These are phyloP conservation scores for Metopolophium dirhodum DNA, from an alignment of 1,140 invertebrate genomes.

Conservation along the genomic window DNA sequence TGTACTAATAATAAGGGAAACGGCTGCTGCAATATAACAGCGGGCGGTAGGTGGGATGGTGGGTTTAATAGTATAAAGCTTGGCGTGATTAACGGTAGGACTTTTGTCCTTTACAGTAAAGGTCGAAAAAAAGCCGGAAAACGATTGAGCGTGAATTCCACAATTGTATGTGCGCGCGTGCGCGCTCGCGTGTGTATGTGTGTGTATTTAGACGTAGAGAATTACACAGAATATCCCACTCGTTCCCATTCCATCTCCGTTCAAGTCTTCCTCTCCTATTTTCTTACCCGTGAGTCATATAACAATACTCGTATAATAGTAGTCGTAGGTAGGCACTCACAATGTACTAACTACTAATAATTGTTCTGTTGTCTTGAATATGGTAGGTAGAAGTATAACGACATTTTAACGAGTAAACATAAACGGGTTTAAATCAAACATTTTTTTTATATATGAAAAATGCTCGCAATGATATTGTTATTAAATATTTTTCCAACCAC, in stretches of 20 bases:
- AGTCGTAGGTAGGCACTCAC: no score
- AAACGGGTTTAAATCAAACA: no score
- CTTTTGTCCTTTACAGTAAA: background rate
- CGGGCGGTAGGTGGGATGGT: background rate
- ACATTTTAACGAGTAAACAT: no score
- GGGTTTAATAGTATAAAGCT: background rate
- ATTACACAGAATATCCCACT: background rate
- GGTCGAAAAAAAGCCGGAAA: slow-evolving; percentile 13
- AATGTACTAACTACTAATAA: background rate
- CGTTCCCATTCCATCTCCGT: background rate
- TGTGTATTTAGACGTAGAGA: background rate
- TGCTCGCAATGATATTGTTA: no score
- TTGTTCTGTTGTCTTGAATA: background rate
- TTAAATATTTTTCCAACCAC: no score
- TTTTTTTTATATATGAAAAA: no score
- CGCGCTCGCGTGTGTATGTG: background rate
- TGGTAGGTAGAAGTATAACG: no score
- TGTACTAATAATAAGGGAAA: background rate
- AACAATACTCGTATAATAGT: background rate
- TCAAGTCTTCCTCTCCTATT: background rate
- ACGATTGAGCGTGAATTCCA: background rate
- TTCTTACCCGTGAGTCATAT: background rate
- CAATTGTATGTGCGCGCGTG: background rate
- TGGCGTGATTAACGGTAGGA: background rate
- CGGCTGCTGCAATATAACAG: background rate